Evolutionary conservation across 2,113 vertebrate genomes (phyloP).

Genomic region (Pao palembangensis): DNA sequence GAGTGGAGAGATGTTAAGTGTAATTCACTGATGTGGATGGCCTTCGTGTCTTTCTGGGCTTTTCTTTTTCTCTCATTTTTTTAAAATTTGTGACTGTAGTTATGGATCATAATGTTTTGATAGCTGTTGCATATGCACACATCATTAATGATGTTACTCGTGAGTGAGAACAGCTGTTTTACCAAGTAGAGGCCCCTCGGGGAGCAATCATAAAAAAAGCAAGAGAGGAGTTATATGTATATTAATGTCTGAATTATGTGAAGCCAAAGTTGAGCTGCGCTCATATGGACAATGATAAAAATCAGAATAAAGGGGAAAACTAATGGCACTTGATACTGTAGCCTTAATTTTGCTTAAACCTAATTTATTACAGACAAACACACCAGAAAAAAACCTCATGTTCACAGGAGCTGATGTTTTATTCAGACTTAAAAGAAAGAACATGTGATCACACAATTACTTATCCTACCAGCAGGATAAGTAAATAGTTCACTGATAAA

Average conservation of each 20-base stretch:
- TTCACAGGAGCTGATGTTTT: no score
- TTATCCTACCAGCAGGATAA: no score
- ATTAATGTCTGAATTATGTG: constrained; percentile 14
- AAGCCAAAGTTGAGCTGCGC: background rate
- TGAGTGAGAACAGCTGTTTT: constrained; percentile 42
- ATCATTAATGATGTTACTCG: constrained; percentile 47
- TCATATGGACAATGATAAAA: background rate
- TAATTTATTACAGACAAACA: no score
- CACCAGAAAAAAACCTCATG: no score
- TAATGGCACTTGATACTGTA: no score
- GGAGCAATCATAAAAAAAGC: constrained; percentile 31
- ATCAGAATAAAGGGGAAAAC: background rate
- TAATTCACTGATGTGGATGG: constrained; percentile 47
- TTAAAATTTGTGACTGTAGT: constrained; percentile 23
- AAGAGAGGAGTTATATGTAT: constrained; percentile 10
- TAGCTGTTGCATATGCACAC: constrained; percentile 40
- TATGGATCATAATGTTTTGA: constrained; percentile 50
- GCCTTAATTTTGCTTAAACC: no score
- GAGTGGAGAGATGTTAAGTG: constrained; percentile 34
- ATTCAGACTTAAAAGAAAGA: no score
- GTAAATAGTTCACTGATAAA: no score
- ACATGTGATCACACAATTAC: no score
- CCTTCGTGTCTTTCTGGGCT: constrained; percentile 9
- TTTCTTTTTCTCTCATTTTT: constrained; percentile 4
- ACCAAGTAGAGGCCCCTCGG: constrained; percentile 22